These are phyloP conservation scores for Oceanodroma leucorhoa DNA, from an alignment of 2,797 vertebrate genomes.

Conservation along the genomic window DNA sequence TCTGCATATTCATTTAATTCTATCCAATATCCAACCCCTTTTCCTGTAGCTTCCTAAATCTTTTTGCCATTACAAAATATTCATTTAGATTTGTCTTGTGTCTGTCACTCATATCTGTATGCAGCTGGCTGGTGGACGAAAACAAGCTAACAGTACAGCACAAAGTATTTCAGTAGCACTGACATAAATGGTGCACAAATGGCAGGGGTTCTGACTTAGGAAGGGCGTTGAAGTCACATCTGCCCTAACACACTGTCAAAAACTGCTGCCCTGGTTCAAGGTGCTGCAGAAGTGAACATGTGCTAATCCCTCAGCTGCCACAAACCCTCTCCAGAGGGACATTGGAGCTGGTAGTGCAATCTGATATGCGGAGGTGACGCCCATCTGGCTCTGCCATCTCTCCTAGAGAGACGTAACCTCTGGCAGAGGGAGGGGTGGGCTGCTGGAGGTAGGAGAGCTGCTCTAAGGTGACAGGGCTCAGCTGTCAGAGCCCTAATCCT, in stretches of 20 bases:
- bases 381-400: not conserved
- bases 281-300: not conserved
- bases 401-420: not conserved
- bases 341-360: not conserved
- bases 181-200: not conserved
- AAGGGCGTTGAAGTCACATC: not conserved
- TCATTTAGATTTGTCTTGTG: accelerated
- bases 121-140: not conserved
- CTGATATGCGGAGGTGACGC: accelerated
- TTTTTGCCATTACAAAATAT: not conserved
- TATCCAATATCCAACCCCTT: not conserved
- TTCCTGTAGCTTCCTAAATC: not conserved
- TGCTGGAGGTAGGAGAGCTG: not conserved
- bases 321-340: not conserved
- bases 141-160: not conserved
- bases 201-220: not conserved
- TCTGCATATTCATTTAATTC: not conserved
- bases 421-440: not conserved
- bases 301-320: not conserved
- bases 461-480: not conserved
- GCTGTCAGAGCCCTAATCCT: not conserved
- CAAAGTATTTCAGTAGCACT: not conserved
- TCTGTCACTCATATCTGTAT: not conserved
- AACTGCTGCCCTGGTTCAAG: not conserved
- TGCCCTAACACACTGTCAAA: not conserved